These are phyloP conservation scores for Poeciliopsis occidentalis DNA, from an alignment of 2,113 vertebrate species.

Conservation along the genomic window DNA sequence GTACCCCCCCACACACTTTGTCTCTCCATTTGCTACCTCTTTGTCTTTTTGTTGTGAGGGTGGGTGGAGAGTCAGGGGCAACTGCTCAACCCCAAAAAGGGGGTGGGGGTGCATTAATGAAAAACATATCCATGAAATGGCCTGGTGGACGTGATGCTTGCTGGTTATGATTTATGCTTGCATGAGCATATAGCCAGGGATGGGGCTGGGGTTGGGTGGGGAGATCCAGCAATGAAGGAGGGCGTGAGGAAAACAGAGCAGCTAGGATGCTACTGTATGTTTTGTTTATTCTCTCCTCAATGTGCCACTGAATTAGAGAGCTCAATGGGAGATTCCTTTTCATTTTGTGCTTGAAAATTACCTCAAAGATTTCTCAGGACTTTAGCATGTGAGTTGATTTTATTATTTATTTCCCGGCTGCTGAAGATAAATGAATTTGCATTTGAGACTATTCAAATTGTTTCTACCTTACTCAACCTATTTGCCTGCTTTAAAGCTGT, in stretches of 20 bases:
- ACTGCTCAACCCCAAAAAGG: constrained; percentile 45
- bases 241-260: constrained; percentile 44
- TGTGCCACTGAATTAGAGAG: constrained; percentile 56
- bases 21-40: constrained; percentile 70
- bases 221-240: constrained; percentile 50
- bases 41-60: constrained; percentile 63
- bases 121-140: constrained; percentile 65
- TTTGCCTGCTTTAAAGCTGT: background rate
- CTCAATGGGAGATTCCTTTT: constrained; percentile 47
- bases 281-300: constrained; percentile 68
- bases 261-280: constrained; percentile 62
- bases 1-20: constrained; percentile 43
- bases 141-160: constrained; percentile 74
- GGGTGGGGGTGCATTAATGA: constrained; percentile 59
- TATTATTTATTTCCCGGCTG: constrained; percentile 17
- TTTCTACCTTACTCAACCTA: background rate
- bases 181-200: constrained; percentile 65
- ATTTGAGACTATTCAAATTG: constrained; percentile 5
- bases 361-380: constrained; percentile 40
- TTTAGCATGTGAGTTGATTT: constrained; percentile 61
- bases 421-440: constrained; percentile 13
- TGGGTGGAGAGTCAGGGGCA: constrained; percentile 63
- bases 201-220: constrained; percentile 59
- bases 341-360: constrained; percentile 31
- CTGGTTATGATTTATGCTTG: constrained; percentile 68